A percentile compares a stretch with the other conserved stretches of the same genome.
Conservation (phyloP, 2,113 vertebrate genomes). For the Pseudonaja textilis region DNA sequence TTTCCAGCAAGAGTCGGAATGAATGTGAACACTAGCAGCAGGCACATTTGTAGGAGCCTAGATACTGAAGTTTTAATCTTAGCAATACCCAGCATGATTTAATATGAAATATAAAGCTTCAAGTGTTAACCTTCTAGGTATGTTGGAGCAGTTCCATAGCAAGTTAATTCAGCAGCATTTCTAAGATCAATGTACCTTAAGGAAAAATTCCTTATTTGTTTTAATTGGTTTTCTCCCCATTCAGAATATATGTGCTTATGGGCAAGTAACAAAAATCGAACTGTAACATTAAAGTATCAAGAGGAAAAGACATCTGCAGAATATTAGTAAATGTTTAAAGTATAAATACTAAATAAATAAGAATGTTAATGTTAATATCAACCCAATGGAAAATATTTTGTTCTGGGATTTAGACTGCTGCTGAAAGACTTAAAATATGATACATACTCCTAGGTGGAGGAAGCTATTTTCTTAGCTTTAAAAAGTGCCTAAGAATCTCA, state of each 20-base stretch:
- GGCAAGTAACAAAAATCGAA: conserved; percentile 43
- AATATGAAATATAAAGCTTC: neutral
- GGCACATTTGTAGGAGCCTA: neutral
- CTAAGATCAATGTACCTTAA: neutral
- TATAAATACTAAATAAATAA: conserved; percentile 62
- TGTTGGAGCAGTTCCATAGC: neutral
- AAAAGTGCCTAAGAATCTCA: neutral
- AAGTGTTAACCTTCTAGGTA: neutral
- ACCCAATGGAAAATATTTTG: conserved; percentile 4
- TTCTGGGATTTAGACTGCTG: conserved; percentile 12
- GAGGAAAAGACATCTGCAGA: conserved; percentile 31
- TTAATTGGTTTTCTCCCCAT: neutral
- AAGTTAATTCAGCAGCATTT: neutral
- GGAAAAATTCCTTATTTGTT: neutral
- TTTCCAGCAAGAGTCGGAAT: neutral
- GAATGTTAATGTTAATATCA: conserved; percentile 49
- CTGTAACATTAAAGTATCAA: conserved; percentile 41
- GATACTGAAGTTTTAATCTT: neutral
- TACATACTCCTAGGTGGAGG: conserved; percentile 27
- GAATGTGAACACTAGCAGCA: neutral
- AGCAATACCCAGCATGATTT: neutral
- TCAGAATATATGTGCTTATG: conserved; percentile 21
- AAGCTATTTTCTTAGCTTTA: neutral
- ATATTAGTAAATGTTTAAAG: conserved; percentile 56
- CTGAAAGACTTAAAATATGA: conserved; percentile 2